phyloP scores from a whole-genome alignment of 2,888 invertebrate species.

The Agrotis segetum region DNA sequence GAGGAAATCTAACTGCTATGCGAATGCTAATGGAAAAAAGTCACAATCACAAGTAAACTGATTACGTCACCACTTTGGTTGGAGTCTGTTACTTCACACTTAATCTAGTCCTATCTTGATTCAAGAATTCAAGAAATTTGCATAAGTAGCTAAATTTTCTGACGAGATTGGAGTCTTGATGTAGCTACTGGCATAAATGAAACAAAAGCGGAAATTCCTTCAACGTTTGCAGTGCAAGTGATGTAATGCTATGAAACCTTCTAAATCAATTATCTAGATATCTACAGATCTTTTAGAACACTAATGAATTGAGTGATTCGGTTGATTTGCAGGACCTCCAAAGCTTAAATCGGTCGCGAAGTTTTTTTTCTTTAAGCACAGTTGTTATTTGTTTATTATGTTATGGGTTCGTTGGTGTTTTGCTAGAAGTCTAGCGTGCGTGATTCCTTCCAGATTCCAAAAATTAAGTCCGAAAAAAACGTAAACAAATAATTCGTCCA shows the following conservation, averaged over 20 bases:
- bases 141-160: conserved; percentile 16
- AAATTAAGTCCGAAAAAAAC: conserved; percentile 71
- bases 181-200: conserved; percentile 10
- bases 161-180: background rate
- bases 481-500: conserved; percentile 77
- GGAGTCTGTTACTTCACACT: conserved; percentile 33
- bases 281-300: conserved; percentile 44
- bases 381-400: conserved; percentile 34
- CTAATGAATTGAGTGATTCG: conserved; percentile 60
- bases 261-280: conserved; percentile 44
- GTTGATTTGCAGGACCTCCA: conserved; percentile 64
- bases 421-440: conserved; percentile 52
- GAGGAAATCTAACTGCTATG: conserved; percentile 48
- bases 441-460: conserved; percentile 59
- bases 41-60: conserved; percentile 28
- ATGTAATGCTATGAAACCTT: conserved; percentile 39
- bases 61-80: conserved; percentile 45
- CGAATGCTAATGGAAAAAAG: conserved; percentile 39
- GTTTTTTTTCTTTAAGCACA: conserved; percentile 33
- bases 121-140: conserved; percentile 44
- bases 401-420: conserved; percentile 40
- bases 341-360: conserved; percentile 58
- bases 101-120: conserved; percentile 31
- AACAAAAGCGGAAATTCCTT: conserved; percentile 31
- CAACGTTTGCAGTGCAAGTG: conserved; percentile 10